Evolutionary conservation across 1,140 invertebrate genomes (phyloP).

Genomic region (Drosophila orena): DNA sequence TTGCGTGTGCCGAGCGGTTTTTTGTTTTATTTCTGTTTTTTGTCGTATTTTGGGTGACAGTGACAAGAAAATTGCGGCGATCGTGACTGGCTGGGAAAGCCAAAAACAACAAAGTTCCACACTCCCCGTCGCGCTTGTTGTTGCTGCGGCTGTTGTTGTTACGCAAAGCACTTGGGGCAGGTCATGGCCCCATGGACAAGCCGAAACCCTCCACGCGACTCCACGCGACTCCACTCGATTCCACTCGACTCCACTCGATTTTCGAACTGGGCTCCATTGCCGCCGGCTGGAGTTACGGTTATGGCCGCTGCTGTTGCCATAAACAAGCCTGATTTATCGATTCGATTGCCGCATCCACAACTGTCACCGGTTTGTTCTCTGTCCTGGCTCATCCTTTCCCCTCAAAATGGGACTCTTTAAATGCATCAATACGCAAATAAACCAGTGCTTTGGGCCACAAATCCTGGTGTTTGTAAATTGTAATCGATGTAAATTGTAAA

Average conservation of each 20-base stretch:
- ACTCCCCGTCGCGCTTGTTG: constrained; percentile 14
- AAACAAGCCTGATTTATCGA: constrained; percentile 40
- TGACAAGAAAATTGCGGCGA: constrained; percentile 77
- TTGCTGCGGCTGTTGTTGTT: constrained; percentile 59
- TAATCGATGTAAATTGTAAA: no score
- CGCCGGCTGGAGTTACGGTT: constrained; percentile 6
- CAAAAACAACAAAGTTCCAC: constrained; percentile 50
- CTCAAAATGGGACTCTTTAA: not conserved
- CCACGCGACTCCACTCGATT: not conserved
- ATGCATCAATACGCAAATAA: not conserved
- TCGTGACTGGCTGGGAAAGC: constrained; percentile 80
- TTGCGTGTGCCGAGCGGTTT: constrained; percentile 57
- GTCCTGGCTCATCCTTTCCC: not conserved
- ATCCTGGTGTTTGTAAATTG: no score
- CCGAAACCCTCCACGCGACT: not conserved
- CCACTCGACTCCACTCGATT: not conserved
- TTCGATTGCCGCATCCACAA: constrained; percentile 13
- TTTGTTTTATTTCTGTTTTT: not conserved
- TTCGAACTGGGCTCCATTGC: not conserved
- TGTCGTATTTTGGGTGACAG: constrained; percentile 55
- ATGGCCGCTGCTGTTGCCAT: constrained; percentile 10
- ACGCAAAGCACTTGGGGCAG: constrained; percentile 68
- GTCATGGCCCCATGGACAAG: constrained; percentile 49
- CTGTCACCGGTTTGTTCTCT: constrained; percentile 1
- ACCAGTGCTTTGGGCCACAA: not conserved